Conservation (phyloP, 1,140 invertebrate genomes). For the Leptonema lineaticorne region DNA sequence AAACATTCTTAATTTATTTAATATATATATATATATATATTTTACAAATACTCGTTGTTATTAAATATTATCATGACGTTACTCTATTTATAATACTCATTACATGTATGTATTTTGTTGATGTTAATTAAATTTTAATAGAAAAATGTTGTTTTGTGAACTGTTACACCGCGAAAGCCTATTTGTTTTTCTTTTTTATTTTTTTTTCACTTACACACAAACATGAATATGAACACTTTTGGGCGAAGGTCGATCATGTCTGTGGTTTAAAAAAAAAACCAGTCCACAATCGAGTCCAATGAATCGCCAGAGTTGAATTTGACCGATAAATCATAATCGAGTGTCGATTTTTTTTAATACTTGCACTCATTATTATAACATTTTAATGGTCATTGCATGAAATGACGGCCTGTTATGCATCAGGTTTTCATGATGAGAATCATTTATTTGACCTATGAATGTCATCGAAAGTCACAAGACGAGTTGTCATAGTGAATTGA, state of each 20-base stretch:
- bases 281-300: not conserved
- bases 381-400: too few species aligned
- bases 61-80: slow-evolving; percentile 14
- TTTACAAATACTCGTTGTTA: not conserved
- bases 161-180: not conserved
- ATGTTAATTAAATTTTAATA: slow-evolving; percentile 5
- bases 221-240: not conserved
- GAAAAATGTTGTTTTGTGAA: slow-evolving; percentile 8
- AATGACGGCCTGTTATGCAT: too few species aligned
- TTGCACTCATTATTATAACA: too few species aligned
- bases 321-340: slow-evolving; percentile 1
- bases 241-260: not conserved
- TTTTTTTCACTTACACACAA: not conserved
- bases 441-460: too few species aligned
- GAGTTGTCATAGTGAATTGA: too few species aligned
- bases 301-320: not conserved
- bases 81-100: slow-evolving; percentile 9
- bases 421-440: too few species aligned
- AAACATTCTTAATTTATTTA: not conserved
- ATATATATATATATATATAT: not conserved
- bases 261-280: not conserved
- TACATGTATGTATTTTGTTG: not conserved
- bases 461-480: too few species aligned
- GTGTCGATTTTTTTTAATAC: too few species aligned
- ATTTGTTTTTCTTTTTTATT: not conserved